These are phyloP conservation scores for Cantharis rufa DNA, from an alignment of 2,888 invertebrate genomes.

Conservation along the genomic window DNA sequence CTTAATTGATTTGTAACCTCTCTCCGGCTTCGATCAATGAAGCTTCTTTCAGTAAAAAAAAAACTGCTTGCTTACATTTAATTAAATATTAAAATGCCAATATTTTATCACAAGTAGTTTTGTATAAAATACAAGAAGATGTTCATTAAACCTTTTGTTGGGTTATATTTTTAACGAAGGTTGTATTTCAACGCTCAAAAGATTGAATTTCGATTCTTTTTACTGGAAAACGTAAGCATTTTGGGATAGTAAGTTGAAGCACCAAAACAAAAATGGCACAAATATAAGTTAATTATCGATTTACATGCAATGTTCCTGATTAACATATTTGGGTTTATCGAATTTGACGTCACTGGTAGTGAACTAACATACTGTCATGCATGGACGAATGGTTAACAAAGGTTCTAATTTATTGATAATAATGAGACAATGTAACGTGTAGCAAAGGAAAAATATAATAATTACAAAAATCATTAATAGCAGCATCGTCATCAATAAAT, in stretches of 20 bases:
- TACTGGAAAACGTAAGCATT: no score
- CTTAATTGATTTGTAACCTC: background rate
- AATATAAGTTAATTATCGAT: background rate
- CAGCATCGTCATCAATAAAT: background rate
- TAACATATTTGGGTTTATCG: background rate
- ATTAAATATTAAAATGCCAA: background rate
- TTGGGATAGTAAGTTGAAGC: no score
- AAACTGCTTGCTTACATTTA: background rate
- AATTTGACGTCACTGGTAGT: background rate
- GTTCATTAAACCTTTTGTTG: no score
- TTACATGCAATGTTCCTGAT: background rate
- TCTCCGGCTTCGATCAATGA: background rate
- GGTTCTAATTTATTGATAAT: background rate
- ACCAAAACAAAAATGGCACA: background rate
- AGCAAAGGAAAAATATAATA: background rate
- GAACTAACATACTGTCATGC: background rate
- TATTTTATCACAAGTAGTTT: background rate
- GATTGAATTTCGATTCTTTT: no score
- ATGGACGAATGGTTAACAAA: background rate
- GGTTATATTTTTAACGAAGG: no score
- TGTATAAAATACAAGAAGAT: background rate
- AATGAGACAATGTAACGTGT: background rate
- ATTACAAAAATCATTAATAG: background rate
- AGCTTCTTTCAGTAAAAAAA: background rate
- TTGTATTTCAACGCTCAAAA: no score